Conservation (phyloP, 2,888 invertebrate species). For the Clunio marinus region DNA sequence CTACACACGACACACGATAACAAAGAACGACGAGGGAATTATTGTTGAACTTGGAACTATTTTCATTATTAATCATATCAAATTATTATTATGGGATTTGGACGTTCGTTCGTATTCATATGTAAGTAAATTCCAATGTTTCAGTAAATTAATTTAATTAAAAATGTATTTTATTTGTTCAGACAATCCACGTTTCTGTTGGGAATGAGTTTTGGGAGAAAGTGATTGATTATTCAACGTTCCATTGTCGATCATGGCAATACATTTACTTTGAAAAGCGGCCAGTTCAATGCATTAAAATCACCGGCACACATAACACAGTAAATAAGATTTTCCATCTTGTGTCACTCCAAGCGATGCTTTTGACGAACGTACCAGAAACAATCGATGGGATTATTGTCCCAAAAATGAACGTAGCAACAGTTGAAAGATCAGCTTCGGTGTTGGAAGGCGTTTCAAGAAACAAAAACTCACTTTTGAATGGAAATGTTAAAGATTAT, state of each 20-base stretch:
- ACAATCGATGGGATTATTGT: conserved; percentile 71
- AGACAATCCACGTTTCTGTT: conserved; percentile 89
- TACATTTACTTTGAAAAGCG: conserved; percentile 84
- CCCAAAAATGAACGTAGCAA: conserved; percentile 88
- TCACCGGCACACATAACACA: conserved; percentile 85
- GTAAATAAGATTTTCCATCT: conserved; percentile 93
- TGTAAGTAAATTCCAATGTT: too few relatives aligned
- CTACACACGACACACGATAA: conserved; percentile 77
- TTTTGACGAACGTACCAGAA: conserved; percentile 69
- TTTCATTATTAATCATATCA: conserved; percentile 89
- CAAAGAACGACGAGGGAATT: conserved; percentile 69
- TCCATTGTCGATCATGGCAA: conserved; percentile 96
- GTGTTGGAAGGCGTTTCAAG: conserved; percentile 96
- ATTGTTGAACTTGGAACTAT: conserved; percentile 76
- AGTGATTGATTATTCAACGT: conserved; percentile 86
- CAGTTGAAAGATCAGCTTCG: conserved; percentile 80
- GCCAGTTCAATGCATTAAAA: conserved; percentile 75
- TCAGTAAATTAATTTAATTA: conserved; percentile 18
- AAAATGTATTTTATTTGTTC: conserved; percentile 68
- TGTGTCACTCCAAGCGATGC: conserved; percentile 87
- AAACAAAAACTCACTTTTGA: conserved; percentile 87
- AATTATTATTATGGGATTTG: conserved; percentile 89
- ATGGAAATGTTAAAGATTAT: conserved; percentile 91
- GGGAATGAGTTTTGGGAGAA: conserved; percentile 93
- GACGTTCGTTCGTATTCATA: conserved; percentile 66